Base-by-base conservation (phyloP, 2,797 vertebrate species). In the Mormyrops boulengeri region DNA sequence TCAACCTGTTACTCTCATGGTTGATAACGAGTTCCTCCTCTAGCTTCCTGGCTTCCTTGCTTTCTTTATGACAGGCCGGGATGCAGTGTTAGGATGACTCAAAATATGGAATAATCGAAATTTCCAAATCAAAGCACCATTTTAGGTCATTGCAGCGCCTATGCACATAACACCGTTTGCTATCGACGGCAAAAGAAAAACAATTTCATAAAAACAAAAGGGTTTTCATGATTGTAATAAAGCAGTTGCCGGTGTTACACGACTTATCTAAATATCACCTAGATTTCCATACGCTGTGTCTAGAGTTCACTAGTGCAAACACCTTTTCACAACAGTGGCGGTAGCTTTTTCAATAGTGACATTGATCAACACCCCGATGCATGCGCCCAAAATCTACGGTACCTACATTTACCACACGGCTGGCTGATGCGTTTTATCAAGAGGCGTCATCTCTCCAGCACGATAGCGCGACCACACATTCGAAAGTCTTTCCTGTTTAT, bases 51-150 rank as follows among this genome's bases (percentile, higher is more conserved):
- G 34, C 26, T 57, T 34, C n/a, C 41, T 41, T 44, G 55, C 17
- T 50, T 60, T 44, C 44, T 52, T 73, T 4, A 38, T 1, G 30
- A 34, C 11, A 22, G 9, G 47, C 49, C 12, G 41, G 11, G 12
- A 5, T 47, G 66, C 49, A 53, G 22, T 88, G 66, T 90, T 49
- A 53, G 77, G 85, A 7, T 8, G 49, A 22, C 91, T 88, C 88
- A 92, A 90, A 60, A 90, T 38, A 87, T 88, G 19, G n/a, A 62
- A 62, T 26, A 44, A 19, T 22, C 41, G 3, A 82, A 82, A 44
- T 44, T 19, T 44, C 12, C 66, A 69, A 69, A 73, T 38, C 4
- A 38, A 38, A 38, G 17, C 30, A 38, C 30, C 1, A 34, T 17
- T 73, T 73, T 38, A 34, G 26, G 11, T 73, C 30, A 34, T 34